Evolutionary conservation across 2,113 vertebrate species (phyloP), one percentile per base, ranked within the genome.

Genomic region (Equus przewalskii): DNA sequence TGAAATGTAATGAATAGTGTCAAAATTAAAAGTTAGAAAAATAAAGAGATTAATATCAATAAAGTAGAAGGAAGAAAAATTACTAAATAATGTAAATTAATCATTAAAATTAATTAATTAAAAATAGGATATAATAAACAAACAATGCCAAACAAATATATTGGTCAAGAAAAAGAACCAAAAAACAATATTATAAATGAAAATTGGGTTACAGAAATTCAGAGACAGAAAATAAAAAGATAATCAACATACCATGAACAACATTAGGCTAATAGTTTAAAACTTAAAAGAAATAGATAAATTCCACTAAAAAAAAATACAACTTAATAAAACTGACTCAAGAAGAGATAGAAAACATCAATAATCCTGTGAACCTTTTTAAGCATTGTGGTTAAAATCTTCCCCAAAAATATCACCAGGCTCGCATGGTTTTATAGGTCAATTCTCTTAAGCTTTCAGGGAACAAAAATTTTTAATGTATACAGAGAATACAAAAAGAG

Each of bases 221-320:
- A 85, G 19, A 56, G 21, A 67, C 3, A 70, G 28, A 86, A 73
- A 89, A 80, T 46, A 70, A 75, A 88, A 82, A 62, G 26, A 92
- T 79, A 72, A 95, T 90, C 12, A 89, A 33, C 16, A 87, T 30
- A 73, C 5, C 7, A 10, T 64, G 21, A 89, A 89, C 3, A 81
- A n/a, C 12, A 89, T 79, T 69, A 81, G 5, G 28, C 22, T 46
- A 95, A 72, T 44, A 67, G 84, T 56, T 93, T 87, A 70, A 89
- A 91, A 96, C 60, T 56, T 70, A 75, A 89, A 80, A 75, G 26
- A 98, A 95, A 94, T 73, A 12, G 33, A 75, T 18, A 92, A 91
- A 54, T 82, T 67, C 12, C 6, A 73, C 64, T 94, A 62, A 79
- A 81, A 85, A 81, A 85, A 80, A 76, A 67, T 18, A 93, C 3